These are phyloP conservation scores for Euclidia mi DNA, from an alignment of 2,888 invertebrate genomes.

Conservation along the genomic window DNA sequence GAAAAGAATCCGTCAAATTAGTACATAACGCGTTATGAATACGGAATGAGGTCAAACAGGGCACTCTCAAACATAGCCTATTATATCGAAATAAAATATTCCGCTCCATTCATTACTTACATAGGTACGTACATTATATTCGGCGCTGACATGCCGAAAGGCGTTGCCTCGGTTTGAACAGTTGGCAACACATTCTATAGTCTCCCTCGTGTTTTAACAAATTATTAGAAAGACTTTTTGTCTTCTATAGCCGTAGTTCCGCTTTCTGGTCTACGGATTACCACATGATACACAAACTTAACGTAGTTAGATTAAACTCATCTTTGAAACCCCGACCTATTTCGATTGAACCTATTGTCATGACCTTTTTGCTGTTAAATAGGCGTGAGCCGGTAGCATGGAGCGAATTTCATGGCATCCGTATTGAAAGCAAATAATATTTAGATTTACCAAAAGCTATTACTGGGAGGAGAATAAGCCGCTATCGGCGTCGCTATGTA, in stretches of 20 bases:
- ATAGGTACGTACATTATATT: slow-evolving; percentile 73
- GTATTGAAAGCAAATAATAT: slow-evolving; percentile 44
- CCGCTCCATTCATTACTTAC: slow-evolving; percentile 84
- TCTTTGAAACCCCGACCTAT: slow-evolving; percentile 12
- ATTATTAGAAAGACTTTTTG: slow-evolving; percentile 67
- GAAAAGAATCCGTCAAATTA: slow-evolving; percentile 87
- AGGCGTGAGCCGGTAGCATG: slow-evolving; percentile 23
- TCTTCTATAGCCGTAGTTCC: slow-evolving; percentile 52
- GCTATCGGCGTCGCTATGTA: slow-evolving; percentile 52
- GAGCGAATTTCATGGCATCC: slow-evolving; percentile 29
- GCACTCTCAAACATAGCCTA: slow-evolving; percentile 83
- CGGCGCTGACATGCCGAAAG: slow-evolving; percentile 81
- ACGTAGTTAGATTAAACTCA: slow-evolving; percentile 16
- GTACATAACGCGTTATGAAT: slow-evolving; percentile 87
- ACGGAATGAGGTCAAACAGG: slow-evolving; percentile 88
- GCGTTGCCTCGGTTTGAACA: slow-evolving; percentile 84
- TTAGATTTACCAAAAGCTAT: slow-evolving; percentile 42
- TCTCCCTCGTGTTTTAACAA: slow-evolving; percentile 69
- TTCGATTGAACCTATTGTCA: slow-evolving; percentile 17
- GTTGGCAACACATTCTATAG: slow-evolving; percentile 77
- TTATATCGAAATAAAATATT: slow-evolving; percentile 89
- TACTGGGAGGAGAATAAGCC: slow-evolving; percentile 62
- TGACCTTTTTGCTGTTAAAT: slow-evolving; percentile 16
- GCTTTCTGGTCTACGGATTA: slow-evolving; percentile 38
- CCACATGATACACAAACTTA: slow-evolving; percentile 17